These are phyloP conservation scores for Heterodera filipjevi DNA, from an alignment of 2,888 invertebrate species.

Conservation along the genomic window DNA sequence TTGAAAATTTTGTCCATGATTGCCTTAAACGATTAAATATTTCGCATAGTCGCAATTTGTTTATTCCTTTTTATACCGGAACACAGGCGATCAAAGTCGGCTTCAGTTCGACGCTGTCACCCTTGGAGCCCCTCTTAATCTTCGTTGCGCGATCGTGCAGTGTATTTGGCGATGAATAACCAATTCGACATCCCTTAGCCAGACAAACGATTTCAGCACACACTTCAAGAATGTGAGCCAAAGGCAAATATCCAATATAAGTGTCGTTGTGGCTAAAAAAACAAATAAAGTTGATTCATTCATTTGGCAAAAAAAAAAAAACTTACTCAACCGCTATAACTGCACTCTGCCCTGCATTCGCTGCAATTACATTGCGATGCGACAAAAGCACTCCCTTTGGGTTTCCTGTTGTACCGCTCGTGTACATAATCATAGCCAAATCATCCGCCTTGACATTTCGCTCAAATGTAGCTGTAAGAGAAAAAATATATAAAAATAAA, in stretches of 20 bases:
- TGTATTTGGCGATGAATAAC: slow-evolving; percentile 92
- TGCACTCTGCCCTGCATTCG: slow-evolving; percentile 67
- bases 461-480: slow-evolving; percentile 18
- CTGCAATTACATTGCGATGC: slow-evolving; percentile 68
- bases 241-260: slow-evolving; percentile 90
- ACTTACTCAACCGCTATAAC: slow-evolving; percentile 65
- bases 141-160: slow-evolving; percentile 77
- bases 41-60: not conserved
- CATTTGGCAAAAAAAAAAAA: slow-evolving; percentile 10
- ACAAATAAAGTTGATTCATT: too few species aligned
- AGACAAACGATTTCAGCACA: slow-evolving; percentile 74
- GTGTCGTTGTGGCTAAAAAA: slow-evolving; percentile 71
- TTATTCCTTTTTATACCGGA: slow-evolving; percentile 73
- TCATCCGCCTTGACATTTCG: slow-evolving; percentile 69
- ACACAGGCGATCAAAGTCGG: slow-evolving; percentile 96
- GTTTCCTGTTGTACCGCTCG: slow-evolving; percentile 85
- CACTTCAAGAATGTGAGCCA: slow-evolving; percentile 95
- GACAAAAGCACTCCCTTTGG: slow-evolving; percentile 68
- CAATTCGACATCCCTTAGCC: slow-evolving; percentile 76
- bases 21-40: slow-evolving; percentile 76
- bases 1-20: slow-evolving; percentile 97
- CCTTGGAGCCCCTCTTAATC: slow-evolving; percentile 89
- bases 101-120: slow-evolving; percentile 85
- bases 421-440: slow-evolving; percentile 97
- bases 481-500: not conserved